phyloP scores from a whole-genome alignment of 2,888 invertebrate genomes.

The Drosophila kuntzei region DNA sequence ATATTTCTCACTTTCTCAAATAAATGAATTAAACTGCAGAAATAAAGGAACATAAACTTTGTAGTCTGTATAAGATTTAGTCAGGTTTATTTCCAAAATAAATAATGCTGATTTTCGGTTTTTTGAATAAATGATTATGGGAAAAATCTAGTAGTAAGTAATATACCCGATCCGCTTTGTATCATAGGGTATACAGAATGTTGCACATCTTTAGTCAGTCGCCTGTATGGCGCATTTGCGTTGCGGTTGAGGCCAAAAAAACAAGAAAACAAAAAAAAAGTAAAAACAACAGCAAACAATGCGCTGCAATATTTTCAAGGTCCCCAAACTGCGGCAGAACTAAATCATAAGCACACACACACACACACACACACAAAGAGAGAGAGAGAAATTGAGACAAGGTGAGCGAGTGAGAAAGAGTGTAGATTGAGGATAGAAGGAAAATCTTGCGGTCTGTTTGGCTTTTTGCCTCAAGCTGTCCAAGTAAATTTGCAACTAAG shows the following conservation, averaged over 20 bases:
- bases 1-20: too few species aligned
- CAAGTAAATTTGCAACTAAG: slow-evolving; percentile 51
- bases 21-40: too few species aligned
- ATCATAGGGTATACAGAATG: slow-evolving; percentile 26
- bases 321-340: slow-evolving; percentile 68
- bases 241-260: slow-evolving; percentile 47
- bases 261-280: slow-evolving; percentile 12
- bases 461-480: slow-evolving; percentile 40
- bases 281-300: slow-evolving; percentile 51
- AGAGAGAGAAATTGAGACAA: neutral
- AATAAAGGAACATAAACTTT: too few species aligned
- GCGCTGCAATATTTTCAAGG: slow-evolving; percentile 74
- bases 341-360: slow-evolving; percentile 62
- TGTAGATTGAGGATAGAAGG: slow-evolving; percentile 7
- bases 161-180: neutral
- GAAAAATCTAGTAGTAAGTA: too few species aligned
- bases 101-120: too few species aligned
- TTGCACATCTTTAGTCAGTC: slow-evolving; percentile 39
- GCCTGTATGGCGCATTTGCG: slow-evolving; percentile 59
- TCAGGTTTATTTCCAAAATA: too few species aligned
- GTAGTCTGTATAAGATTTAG: too few species aligned
- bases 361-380: neutral
- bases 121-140: too few species aligned
- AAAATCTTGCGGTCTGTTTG: slow-evolving; percentile 57
- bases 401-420: slow-evolving; percentile 8